phyloP scores from a whole-genome alignment of 2,888 invertebrate species.

The Patella caerulea region DNA sequence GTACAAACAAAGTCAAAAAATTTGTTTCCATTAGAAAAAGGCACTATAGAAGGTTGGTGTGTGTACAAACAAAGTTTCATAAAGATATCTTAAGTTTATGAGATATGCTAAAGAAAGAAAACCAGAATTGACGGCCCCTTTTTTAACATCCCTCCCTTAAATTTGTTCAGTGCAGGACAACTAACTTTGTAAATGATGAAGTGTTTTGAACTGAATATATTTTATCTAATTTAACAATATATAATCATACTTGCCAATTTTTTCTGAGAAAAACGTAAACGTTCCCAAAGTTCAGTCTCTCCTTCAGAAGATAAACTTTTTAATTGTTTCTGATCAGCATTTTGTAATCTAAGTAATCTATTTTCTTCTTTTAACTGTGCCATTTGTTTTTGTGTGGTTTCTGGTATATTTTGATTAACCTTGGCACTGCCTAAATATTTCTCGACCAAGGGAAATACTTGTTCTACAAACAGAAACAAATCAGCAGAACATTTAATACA shows the following conservation, averaged over 20 bases:
- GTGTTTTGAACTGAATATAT: background rate
- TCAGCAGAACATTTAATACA: no score
- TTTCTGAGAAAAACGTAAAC: conserved; percentile 55
- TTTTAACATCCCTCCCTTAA: no score
- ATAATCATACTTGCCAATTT: conserved; percentile 51
- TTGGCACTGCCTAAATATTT: background rate
- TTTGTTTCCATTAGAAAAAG: no score
- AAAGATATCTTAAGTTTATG: no score
- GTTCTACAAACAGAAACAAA: background rate
- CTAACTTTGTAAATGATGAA: no score
- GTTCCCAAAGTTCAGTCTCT: conserved; percentile 56
- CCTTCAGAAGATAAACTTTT: conserved; percentile 38
- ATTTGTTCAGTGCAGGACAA: no score
- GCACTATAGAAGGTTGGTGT: no score
- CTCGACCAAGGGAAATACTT: background rate
- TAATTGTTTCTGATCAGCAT: conserved; percentile 7
- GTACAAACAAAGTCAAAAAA: no score
- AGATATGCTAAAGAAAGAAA: no score
- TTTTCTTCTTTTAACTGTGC: conserved; percentile 55
- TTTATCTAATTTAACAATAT: background rate
- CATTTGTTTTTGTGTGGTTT: conserved; percentile 47
- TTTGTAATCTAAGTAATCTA: conserved; percentile 39
- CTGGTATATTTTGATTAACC: conserved; percentile 24
- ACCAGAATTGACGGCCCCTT: no score
- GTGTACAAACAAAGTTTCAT: no score